Base-by-base conservation (phyloP, 2,113 vertebrate species). In the Bubo scandiacus region DNA sequence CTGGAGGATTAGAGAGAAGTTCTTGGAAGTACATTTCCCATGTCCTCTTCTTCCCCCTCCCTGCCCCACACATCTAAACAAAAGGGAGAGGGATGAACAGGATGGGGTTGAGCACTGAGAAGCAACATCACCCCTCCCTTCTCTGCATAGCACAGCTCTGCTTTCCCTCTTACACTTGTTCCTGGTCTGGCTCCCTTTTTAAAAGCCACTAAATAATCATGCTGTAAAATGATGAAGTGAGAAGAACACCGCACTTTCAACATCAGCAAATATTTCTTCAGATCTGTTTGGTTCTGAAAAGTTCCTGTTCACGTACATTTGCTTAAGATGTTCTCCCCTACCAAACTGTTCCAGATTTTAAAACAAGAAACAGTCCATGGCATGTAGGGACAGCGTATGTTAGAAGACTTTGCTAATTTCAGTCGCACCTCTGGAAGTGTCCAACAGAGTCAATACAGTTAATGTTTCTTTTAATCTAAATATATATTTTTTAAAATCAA, bases 181-280 rank as follows among this genome's bases (percentile, higher is more conserved):
- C 42, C 80, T 82, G 73, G 30, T 27, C 63, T 73, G 86, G 45
- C 34, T 95, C 65, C 77, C 25, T 59, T 88, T 89, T 59, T 16
- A 87, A 94, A 91, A 91, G 43, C 22, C 73, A 89, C 21, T 62
- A 19, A 73, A 86, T 70, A 91, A 88, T 66, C 45, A 34, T 15
- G 14, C 22, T 78, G 30, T 42, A 90, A 90, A 92, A 63, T 51
- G 72, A 91, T 84, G 67, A 94, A 90, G 80, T 73, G 86, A 92
- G 80, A 92, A 79, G 26, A 89, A 38, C 0, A 0, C 34, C 68
- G 63, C 34, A 52, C 65, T 94, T 94, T 71, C 68, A 83, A 81
- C 68, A 95, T 84, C 73, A 81, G 65, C 80, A 92, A 91, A 59
- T 61, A 86, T 62, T 86, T 92, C 61, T 81, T 94, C 89, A 86